Conservation (phyloP, 2,797 vertebrate genomes). For the Smutsia gigantea region DNA sequence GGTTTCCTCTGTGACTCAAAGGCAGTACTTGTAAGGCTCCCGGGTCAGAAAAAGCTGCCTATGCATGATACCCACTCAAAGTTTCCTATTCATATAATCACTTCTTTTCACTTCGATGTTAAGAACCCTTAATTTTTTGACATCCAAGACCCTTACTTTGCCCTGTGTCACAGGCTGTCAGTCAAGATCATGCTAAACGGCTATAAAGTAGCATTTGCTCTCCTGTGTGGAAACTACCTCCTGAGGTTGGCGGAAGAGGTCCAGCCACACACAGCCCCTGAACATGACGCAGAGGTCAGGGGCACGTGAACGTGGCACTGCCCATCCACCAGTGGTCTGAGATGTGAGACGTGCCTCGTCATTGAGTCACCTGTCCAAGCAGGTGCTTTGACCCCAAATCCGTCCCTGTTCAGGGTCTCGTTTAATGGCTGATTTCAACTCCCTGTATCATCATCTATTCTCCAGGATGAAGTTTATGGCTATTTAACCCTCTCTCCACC, state of each 20-base stretch:
- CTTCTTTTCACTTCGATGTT: neutral
- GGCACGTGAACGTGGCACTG: too few species aligned
- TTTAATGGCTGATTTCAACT: constrained; percentile 64
- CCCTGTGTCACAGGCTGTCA: neutral
- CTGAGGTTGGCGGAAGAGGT: too few species aligned
- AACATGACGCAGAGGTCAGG: neutral
- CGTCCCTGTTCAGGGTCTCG: constrained; percentile 6
- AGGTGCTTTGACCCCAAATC: neutral
- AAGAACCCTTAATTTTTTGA: neutral
- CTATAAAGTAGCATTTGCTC: neutral
- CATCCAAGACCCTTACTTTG: neutral
- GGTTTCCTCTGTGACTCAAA: neutral
- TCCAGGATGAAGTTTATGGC: constrained; percentile 68
- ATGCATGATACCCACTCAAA: neutral
- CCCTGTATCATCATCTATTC: neutral
- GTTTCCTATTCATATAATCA: neutral
- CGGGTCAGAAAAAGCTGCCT: neutral
- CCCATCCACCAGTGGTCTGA: neutral
- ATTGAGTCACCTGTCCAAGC: neutral
- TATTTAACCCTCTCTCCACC: constrained; percentile 59
- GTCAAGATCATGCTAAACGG: neutral
- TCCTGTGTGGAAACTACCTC: neutral
- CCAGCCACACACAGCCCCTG: neutral
- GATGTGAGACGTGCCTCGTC: neutral
- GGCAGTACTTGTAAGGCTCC: neutral